Conservation (phyloP, 2,797 vertebrate species). For the Pangasius macronema region DNA sequence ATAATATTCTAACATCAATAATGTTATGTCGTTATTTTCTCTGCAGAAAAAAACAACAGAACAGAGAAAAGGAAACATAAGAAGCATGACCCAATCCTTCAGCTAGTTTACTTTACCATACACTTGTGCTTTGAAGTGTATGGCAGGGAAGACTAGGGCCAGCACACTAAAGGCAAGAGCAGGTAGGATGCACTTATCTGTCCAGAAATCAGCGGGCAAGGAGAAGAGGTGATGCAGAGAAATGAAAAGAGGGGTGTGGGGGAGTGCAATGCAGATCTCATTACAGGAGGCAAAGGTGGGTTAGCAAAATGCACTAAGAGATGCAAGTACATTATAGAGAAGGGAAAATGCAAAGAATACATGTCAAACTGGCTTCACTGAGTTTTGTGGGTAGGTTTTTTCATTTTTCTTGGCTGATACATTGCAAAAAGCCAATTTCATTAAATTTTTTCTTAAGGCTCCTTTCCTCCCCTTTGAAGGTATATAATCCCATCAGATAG, state of each 20-base stretch:
- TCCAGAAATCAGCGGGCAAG: slow-evolving; percentile 71
- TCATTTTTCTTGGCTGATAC: slow-evolving; percentile 14
- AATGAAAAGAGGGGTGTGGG: slow-evolving; percentile 59
- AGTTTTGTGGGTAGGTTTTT: slow-evolving; percentile 48
- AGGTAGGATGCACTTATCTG: slow-evolving; percentile 74
- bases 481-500: slow-evolving; percentile 48
- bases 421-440: slow-evolving; percentile 41
- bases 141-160: slow-evolving; percentile 69
- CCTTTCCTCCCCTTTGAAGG: slow-evolving; percentile 23
- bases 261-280: slow-evolving; percentile 76
- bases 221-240: slow-evolving; percentile 73
- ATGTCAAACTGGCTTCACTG: slow-evolving; percentile 79
- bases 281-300: slow-evolving; percentile 70
- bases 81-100: slow-evolving; percentile 74
- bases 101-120: slow-evolving; percentile 72
- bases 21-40: slow-evolving; percentile 70
- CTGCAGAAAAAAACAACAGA: slow-evolving; percentile 76
- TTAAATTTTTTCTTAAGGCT: slow-evolving; percentile 31
- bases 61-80: slow-evolving; percentile 67
- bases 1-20: slow-evolving; percentile 77
- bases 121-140: slow-evolving; percentile 71
- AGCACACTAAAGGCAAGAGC: slow-evolving; percentile 78
- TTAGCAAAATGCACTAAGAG: slow-evolving; percentile 81
- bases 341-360: slow-evolving; percentile 78
- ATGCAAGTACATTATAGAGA: slow-evolving; percentile 73